These are phyloP conservation scores for Magallana nippona DNA, from an alignment of 2,888 invertebrate genomes.

Conservation along the genomic window DNA sequence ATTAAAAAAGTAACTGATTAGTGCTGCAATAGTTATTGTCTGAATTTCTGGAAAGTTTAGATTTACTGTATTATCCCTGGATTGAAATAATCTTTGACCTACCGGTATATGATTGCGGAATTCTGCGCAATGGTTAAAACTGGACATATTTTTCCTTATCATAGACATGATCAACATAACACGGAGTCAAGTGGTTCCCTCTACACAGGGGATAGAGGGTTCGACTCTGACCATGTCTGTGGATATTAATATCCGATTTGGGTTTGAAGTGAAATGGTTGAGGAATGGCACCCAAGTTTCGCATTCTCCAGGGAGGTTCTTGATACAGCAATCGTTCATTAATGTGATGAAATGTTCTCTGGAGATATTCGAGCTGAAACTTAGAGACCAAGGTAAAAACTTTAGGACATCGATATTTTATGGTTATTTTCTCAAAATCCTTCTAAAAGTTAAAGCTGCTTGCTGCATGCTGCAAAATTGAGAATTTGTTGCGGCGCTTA, in stretches of 20 bases:
- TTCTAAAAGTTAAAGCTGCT: too few species aligned
- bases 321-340: neutral
- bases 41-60: too few species aligned
- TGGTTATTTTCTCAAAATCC: too few species aligned
- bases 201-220: neutral
- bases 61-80: too few species aligned
- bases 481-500: too few species aligned
- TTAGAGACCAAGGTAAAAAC: neutral
- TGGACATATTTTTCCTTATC: too few species aligned
- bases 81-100: too few species aligned
- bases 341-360: constrained; percentile 19
- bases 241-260: neutral
- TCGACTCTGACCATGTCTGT: constrained; percentile 4
- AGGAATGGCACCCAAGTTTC: neutral
- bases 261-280: constrained; percentile 4
- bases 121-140: too few species aligned
- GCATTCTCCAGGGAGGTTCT: neutral
- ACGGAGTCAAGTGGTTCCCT: neutral
- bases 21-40: too few species aligned
- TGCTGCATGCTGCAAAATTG: too few species aligned
- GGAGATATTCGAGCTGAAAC: neutral
- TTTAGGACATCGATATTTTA: neutral
- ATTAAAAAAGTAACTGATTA: too few species aligned
- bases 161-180: neutral
- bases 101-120: too few species aligned